Conservation (phyloP, 2,797 vertebrate species). For the Epinephelus coioides region DNA sequence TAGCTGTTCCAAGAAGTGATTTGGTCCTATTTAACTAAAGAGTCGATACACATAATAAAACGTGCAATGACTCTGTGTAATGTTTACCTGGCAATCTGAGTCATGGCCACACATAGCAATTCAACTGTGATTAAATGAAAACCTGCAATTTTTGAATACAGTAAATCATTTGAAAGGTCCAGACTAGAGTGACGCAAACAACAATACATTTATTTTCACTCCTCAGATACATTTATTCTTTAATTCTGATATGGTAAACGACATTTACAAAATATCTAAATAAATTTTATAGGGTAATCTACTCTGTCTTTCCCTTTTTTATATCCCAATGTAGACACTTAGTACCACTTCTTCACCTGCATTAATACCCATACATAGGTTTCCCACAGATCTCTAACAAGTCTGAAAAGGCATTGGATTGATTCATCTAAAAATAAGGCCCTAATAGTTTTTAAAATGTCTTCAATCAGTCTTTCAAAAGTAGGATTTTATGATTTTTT, state of each 20-base stretch:
- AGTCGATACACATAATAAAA: neutral
- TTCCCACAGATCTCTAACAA: no score
- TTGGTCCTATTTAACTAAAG: neutral
- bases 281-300: neutral
- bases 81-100: neutral
- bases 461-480: no score
- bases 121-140: constrained; percentile 2
- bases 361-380: no score
- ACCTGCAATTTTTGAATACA: neutral
- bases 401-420: no score
- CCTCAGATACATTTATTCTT: neutral
- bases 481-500: no score
- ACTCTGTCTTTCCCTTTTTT: neutral
- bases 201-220: neutral
- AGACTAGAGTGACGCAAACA: neutral
- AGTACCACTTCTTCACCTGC: neutral
- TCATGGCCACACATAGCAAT: neutral
- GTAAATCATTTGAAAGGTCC: neutral
- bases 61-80: constrained; percentile 2
- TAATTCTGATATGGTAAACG: neutral
- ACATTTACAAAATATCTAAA: neutral
- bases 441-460: no score
- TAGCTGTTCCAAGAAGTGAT: neutral
- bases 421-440: no score
- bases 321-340: neutral